Evolutionary conservation across 2,888 invertebrate genomes (phyloP), one percentile per base, ranked within the genome.

Genomic region (Melangyna quadrimaculata): DNA sequence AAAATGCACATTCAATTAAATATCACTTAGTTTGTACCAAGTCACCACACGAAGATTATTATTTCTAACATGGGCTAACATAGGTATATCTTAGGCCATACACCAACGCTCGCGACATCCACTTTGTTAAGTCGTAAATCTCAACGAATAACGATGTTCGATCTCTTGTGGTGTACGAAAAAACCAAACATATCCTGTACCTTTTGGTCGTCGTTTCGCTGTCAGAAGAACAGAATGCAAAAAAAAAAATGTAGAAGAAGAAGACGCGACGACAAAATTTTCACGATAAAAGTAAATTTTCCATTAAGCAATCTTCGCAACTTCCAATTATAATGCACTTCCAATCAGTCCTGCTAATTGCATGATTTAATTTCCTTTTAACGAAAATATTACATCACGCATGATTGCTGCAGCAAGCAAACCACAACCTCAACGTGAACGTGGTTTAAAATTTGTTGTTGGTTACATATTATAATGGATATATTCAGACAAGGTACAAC

Each of bases 321-420:
- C 69, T 80, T 57, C 61, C 80, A 77, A 77, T 86, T 86, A 78
- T 59, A 80, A 86, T 78, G 77, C 81, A 86, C 81, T 86, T 48
- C 72, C 81, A 86, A 86, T 86, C 86, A 73, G 86, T 70, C 80
- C 81, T 72, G 77, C 86, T 86, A 86, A 86, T 86, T 86, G 86
- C 86, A 86, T 86, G 81, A 86, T 86, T 86, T 86, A 86, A 81
- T 86, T 86, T 86, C 80, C 81, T 86, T 78, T 81, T 78, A 77
- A 81, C 72, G 63, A 86, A 86, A 80, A 86, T 86, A 80, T 86
- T 80, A 80, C 75, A 81, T 86, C 81, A 86, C 86, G 86, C 86
- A 81, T 86, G 81, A 81, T 81, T 78, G 71, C n/a, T n/a, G n/a
- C n/a, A n/a, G n/a, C n/a, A n/a, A n/a, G n/a, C 48, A 74, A 78